A percentile compares a stretch with the other conserved stretches of the same genome.
These are phyloP conservation scores for Leptopilina myrica DNA, from an alignment of 2,888 invertebrate species.

Conservation along the genomic window DNA sequence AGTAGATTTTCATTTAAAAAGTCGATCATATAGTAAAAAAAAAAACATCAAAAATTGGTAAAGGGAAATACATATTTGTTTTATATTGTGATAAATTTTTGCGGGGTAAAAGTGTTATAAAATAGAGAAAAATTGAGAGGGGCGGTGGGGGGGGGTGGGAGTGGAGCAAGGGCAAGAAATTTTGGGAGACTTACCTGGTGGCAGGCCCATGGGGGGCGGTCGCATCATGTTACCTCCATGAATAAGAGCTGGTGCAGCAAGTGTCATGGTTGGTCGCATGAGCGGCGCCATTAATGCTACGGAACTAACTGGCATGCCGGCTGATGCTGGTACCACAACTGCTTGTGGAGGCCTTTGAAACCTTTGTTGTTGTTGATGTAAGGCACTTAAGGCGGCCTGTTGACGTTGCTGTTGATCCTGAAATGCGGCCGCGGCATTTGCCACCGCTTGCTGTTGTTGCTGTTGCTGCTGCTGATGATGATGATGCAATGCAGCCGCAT, in stretches of 20 bases:
- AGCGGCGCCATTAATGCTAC: slow-evolving; percentile 78
- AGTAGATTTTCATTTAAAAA: not conserved
- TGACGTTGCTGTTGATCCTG: slow-evolving; percentile 75
- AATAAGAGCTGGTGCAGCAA: slow-evolving; percentile 78
- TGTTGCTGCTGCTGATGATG: slow-evolving; percentile 72
- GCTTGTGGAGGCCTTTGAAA: slow-evolving; percentile 77
- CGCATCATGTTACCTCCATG: slow-evolving; percentile 82
- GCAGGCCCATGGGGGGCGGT: slow-evolving; percentile 82
- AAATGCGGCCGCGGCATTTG: slow-evolving; percentile 76
- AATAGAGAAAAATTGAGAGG: slow-evolving; percentile 26
- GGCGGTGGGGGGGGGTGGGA: too few species aligned
- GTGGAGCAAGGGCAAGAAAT: slow-evolving; percentile 41
- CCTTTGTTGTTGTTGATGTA: slow-evolving; percentile 76
- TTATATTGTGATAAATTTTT: slow-evolving; percentile 36
- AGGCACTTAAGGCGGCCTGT: slow-evolving; percentile 76
- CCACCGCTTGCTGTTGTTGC: slow-evolving; percentile 74
- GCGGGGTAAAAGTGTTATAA: slow-evolving; percentile 41
- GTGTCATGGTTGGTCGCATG: slow-evolving; percentile 78
- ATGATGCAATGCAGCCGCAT: slow-evolving; percentile 61
- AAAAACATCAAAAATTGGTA: not conserved
- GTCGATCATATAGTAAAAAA: not conserved
- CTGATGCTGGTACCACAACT: slow-evolving; percentile 76
- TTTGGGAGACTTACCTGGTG: slow-evolving; percentile 80
- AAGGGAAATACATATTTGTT: not conserved
- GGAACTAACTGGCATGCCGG: slow-evolving; percentile 77